phyloP scores from a whole-genome alignment of 2,797 vertebrate genomes.

The Eulemur coronatus region DNA sequence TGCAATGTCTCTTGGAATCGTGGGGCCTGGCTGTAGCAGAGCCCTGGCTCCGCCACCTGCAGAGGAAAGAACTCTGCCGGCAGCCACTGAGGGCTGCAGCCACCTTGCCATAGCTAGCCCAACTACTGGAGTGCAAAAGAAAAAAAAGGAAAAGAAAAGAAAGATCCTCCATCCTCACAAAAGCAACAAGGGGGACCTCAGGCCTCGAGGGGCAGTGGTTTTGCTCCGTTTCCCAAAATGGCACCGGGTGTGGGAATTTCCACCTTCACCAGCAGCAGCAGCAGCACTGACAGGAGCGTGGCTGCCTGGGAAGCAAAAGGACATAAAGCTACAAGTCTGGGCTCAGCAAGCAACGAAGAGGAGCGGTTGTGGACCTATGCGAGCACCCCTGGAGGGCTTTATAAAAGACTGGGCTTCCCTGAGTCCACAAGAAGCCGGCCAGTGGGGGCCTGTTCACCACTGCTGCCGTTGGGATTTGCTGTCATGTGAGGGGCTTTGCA shows the following conservation, averaged over 20 bases:
- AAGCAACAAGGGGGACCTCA: background rate
- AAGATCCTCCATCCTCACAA: background rate
- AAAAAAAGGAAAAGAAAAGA: background rate
- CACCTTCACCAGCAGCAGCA: background rate
- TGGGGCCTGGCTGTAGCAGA: background rate
- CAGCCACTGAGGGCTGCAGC: background rate
- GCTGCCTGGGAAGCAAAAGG: background rate
- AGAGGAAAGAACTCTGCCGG: background rate
- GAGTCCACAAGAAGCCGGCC: slow-evolving; percentile 38
- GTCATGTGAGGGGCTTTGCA: slow-evolving; percentile 44
- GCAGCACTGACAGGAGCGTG: fast-evolving
- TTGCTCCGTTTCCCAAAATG: background rate
- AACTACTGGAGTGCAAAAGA: background rate
- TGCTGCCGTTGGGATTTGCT: slow-evolving; percentile 29
- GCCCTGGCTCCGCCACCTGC: background rate
- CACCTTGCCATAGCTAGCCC: background rate
- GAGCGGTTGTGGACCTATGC: background rate
- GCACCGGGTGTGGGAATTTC: background rate
- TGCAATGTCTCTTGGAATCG: background rate
- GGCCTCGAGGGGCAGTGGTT: background rate
- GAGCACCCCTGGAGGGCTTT: background rate
- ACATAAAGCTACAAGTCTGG: background rate
- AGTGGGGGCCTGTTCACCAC: background rate
- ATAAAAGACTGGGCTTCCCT: background rate
- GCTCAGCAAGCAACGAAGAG: background rate